phyloP scores from a whole-genome alignment of 2,797 vertebrate species.

The Margarornis squamiger region DNA sequence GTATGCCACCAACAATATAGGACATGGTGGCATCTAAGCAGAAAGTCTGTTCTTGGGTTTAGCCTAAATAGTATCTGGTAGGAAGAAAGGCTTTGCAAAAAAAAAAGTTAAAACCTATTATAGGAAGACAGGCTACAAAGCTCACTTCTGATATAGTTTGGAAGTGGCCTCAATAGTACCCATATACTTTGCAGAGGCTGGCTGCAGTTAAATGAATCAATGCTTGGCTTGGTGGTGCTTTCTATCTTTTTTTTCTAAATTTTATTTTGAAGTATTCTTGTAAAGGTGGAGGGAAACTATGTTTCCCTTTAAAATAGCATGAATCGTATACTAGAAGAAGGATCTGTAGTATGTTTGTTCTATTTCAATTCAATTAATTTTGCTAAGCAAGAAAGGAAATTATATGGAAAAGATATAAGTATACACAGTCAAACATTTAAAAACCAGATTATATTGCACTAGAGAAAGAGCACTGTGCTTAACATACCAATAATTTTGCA shows the following conservation, averaged over 20 bases:
- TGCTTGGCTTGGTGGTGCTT: neutral
- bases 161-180: neutral
- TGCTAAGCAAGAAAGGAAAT: neutral
- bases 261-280: neutral
- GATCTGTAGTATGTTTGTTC: neutral
- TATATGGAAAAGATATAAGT: neutral
- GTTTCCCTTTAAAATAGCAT: neutral
- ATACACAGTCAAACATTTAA: neutral
- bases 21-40: neutral
- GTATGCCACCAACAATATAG: neutral
- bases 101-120: neutral
- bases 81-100: neutral
- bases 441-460: neutral
- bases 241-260: neutral
- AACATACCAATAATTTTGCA: neutral
- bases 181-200: neutral
- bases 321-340: neutral
- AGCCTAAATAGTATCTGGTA: neutral
- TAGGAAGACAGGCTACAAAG: neutral
- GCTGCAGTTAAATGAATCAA: neutral
- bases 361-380: neutral
- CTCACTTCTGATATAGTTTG: neutral
- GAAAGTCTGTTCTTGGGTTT: neutral
- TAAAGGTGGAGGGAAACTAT: neutral
- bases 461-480: neutral